Evolutionary conservation across 1,140 invertebrate species (phyloP).

Genomic region (Heliconius himera): DNA sequence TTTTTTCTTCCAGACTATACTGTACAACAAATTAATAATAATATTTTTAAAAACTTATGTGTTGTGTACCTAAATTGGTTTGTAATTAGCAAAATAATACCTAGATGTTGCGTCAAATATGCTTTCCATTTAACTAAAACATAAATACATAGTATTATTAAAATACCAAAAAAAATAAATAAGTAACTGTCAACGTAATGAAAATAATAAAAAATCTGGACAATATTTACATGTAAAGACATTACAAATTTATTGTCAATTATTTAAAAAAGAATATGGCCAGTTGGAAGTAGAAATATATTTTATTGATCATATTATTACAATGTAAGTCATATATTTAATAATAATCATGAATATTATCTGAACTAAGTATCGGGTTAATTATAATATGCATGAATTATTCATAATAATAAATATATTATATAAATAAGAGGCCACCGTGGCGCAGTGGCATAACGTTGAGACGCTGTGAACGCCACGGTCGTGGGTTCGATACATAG

Average conservation of each 20-base stretch:
- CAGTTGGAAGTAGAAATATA: neutral
- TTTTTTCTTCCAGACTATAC: neutral
- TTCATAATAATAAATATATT: neutral
- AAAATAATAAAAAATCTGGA: neutral
- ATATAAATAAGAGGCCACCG: neutral
- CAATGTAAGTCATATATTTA: neutral
- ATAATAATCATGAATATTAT: neutral
- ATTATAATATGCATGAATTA: conserved; percentile 1
- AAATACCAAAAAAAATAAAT: neutral
- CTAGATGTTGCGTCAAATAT: neutral
- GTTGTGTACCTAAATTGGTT: neutral
- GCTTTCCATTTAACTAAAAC: no score
- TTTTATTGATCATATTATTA: neutral
- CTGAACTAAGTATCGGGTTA: neutral
- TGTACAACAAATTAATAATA: neutral
- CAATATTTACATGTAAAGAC: neutral
- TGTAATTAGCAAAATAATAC: neutral
- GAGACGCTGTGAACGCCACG: neutral
- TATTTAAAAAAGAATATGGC: conserved; percentile 2
- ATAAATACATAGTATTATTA: no score
- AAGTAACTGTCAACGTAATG: neutral
- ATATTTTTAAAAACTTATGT: neutral
- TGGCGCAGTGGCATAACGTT: no score
- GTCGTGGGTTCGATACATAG: no score
- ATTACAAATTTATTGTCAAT: conserved; percentile 9